Conservation (phyloP, 2,113 vertebrate genomes). For the Oenanthe melanoleuca region DNA sequence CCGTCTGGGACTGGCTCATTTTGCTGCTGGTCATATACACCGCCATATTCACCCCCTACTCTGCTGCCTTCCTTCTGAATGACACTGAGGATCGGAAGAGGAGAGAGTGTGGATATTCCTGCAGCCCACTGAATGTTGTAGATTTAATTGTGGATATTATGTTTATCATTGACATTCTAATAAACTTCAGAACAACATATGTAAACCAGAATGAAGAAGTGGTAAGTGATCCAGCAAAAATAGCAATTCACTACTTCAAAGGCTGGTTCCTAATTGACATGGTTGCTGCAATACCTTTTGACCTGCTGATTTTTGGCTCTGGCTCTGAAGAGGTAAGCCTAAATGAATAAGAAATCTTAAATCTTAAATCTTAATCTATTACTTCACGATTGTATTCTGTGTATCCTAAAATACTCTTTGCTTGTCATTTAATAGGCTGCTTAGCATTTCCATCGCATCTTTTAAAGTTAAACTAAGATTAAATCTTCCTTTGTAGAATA, state of each 20-base stretch:
- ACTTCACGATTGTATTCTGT: neutral
- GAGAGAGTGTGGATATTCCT: conserved; percentile 95
- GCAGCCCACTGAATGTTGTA: conserved; percentile 95
- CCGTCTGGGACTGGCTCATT: conserved; percentile 99
- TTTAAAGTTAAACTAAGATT: neutral
- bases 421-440: neutral
- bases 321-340: conserved; percentile 97
- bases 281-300: conserved; percentile 99
- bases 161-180: conserved; percentile 99
- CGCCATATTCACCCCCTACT: conserved; percentile 96
- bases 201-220: conserved; percentile 98
- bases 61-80: conserved; percentile 96
- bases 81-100: conserved; percentile 93
- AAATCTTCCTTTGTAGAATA: neutral
- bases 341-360: neutral
- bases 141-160: conserved; percentile 99
- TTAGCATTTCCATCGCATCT: neutral
- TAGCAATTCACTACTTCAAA: conserved; percentile 99
- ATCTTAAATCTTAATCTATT: neutral
- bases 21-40: conserved; percentile 97
- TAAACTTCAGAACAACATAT: conserved; percentile 99
- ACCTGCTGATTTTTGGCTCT: conserved; percentile 98
- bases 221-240: conserved; percentile 96
- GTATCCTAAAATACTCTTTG: neutral
- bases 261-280: conserved; percentile 99